Evolutionary conservation across 2,797 vertebrate genomes (phyloP), one percentile per base, ranked within the genome.

Genomic region (Paguma larvata): DNA sequence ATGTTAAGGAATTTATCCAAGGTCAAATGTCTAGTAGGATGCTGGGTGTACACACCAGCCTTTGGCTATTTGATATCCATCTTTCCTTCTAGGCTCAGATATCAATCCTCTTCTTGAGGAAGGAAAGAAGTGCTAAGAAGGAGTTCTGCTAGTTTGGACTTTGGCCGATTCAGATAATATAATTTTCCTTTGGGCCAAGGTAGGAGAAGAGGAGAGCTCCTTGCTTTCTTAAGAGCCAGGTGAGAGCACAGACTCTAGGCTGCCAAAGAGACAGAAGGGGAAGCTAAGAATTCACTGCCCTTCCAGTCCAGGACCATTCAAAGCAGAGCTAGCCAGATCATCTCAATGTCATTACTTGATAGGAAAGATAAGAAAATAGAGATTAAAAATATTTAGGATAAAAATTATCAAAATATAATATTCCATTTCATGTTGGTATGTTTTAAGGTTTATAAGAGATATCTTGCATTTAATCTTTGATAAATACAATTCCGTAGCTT

Each of bases 201-300:
- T 63, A 82, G 6, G 34, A 46, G n/a, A 87, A 38, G 38, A 46
- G 4, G 46, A 82, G 38, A 59, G 25, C 13, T 6, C 13, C 30
- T 85, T 63, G 48, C 30, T 68, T 92, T 89, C 2, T 27, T 91
- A 32, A 53, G 65, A 77, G 25, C 48, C 14, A 91, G 53, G 13
- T 53, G 8, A 88, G 51, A 41, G 9, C 21, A 86, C 30, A 85
- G 65, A 63, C 25, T 4, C 9, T 5, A 27, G 16, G n/a, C 27
- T 89, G 77, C 89, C 78, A 85, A 89, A 72, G 53, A 53, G 82
- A 92, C 86, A 89, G 65, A 88, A 59, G n/a, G 65, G 13, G 30
- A 21, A 89, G 30, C 32, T 89, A 48, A 75, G 63, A 75, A 91
- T 59, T 78, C 48, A 32, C 41, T 63, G 27, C 41, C 2, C 32